Evolutionary conservation across 2,888 invertebrate genomes (phyloP), one percentile per base, ranked within the genome.

Genomic region (Clusia tigrina): DNA sequence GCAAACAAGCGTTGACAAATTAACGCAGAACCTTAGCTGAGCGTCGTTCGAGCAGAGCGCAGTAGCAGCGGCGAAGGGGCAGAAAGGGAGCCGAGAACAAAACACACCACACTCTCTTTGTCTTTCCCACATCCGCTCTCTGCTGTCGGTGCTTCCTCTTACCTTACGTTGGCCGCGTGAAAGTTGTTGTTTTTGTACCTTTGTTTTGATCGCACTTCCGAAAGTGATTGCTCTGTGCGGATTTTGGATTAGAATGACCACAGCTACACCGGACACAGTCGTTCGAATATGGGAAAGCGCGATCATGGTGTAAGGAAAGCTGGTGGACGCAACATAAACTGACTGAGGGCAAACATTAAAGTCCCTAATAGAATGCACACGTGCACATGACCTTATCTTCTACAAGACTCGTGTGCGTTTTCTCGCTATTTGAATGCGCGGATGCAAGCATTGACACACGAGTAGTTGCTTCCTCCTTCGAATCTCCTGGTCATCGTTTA

Each of bases 21-120:
- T 76, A 77, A 76, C 74, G 71, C 74, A 74, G 64, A 48, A 48
- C 48, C 48, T 48, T 48, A 48, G n/a, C n/a, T n/a, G n/a, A 48
- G 22, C 20, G 48, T 48, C 22, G 48, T n/a, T n/a, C n/a, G n/a
- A n/a, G 48, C 22, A 42, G 42, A 6, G n/a, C 3, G 42, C 42
- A 32, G 32, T 12, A 32, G 12, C 32, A n/a, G 6, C 42, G 42
- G n/a, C 32, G 22, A 48, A 48, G 48, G 48, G 48, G 15, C 48
- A 48, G 48, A 48, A 48, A 48, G 22, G 20, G 6, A 48, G 15
- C 48, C 42, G 3, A 10, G 42, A 48, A 22, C 48, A 42, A 42
- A 10, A 48, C 18, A 20, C 18, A 20, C 22, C 2, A 48, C 18
- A 20, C 22, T 20, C 48, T n/a, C n/a, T n/a, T n/a, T n/a, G n/a